Evolutionary conservation across 2,797 vertebrate species (phyloP), one percentile per base, ranked within the genome.

Genomic region (Avahi laniger): DNA sequence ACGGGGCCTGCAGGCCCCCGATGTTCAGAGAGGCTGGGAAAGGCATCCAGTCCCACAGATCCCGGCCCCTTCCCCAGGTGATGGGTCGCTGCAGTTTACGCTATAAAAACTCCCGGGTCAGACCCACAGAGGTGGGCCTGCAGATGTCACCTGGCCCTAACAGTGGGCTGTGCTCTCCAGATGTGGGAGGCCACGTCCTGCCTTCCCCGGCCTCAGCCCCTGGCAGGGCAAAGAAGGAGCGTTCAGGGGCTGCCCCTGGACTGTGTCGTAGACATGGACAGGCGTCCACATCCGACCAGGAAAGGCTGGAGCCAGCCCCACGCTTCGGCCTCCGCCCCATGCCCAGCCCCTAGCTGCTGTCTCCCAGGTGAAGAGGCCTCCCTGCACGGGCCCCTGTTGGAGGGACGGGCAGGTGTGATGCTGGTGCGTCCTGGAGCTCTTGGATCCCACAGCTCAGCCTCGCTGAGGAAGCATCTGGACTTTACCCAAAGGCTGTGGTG

Each of bases 291-390:
- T 4, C 7, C n/a, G 54, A 57, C 3, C 30, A 6, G 61, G 3
- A 4, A 73, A 48, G 1, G 0, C 35, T 24, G n/a, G n/a, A 15
- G 7, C 9, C 9, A 30, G 10, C 76, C 43, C 5, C 35, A 28
- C 1, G 11, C 4, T 22, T 26, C 43, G 33, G 43, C 46, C 26
- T 24, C 0, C 2, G 76, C 4, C 43, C 0, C 18, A 15, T 1
- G 30, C 43, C 73, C 10, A 0, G 10, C 14, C 18, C 57, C 48
- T 18, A 4, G 41, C 18, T 13, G 41, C 33, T 7, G 7, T 91
- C 61, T 61, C 13, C 41, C 4, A 8, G n/a, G 12, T 26, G 41
- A 5, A 33, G 57, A 57, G 18, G 84, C 9, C 28, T 3, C 46
- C 67, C 14, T 41, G 4, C 28, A 70, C 7, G 24, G 54, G 24